Evolutionary conservation across 1,140 invertebrate species (phyloP), one percentile per base, ranked within the genome.

Genomic region (Aphelenchoides besseyi): DNA sequence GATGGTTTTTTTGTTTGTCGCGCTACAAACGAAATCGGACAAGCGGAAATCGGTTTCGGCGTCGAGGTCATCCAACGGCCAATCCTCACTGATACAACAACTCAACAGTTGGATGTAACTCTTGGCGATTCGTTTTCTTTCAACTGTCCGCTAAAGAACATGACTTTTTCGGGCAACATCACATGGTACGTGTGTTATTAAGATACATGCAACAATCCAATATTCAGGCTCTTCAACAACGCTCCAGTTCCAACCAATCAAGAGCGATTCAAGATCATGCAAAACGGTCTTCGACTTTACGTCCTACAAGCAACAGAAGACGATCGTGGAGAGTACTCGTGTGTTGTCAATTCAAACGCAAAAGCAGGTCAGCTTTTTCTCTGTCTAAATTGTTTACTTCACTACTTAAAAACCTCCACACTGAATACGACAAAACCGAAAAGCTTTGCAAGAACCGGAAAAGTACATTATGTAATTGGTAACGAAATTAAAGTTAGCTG

Each of bases 331-430:
- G 28, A n/a, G 12, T 69, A 68, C 61, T 29, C 67, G 23, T 66
- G 68, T 8, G 12, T 23, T 0, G 67, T 69, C n/a, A 98, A 98
- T 85, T 90, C 91, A 73, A 90, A 91, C 84, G 96, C 95, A 18
- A 90, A n/a, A n/a, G n/a, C n/a, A n/a, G n/a, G n/a, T n/a, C n/a
- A n/a, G n/a, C n/a, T n/a, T n/a, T n/a, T n/a, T n/a, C n/a, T n/a
- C n/a, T n/a, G n/a, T n/a, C n/a, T n/a, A n/a, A n/a, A n/a, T n/a
- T n/a, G n/a, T n/a, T n/a, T n/a, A n/a, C n/a, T n/a, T n/a, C n/a
- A n/a, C n/a, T n/a, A n/a, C n/a, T n/a, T n/a, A n/a, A n/a, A n/a
- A n/a, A n/a, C n/a, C n/a, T n/a, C n/a, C n/a, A n/a, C n/a, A n/a
- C n/a, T n/a, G n/a, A n/a, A n/a, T n/a, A n/a, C n/a, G n/a, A n/a